Evolutionary conservation across 2,888 invertebrate genomes (phyloP).

Genomic region (Uloborus plumipes): DNA sequence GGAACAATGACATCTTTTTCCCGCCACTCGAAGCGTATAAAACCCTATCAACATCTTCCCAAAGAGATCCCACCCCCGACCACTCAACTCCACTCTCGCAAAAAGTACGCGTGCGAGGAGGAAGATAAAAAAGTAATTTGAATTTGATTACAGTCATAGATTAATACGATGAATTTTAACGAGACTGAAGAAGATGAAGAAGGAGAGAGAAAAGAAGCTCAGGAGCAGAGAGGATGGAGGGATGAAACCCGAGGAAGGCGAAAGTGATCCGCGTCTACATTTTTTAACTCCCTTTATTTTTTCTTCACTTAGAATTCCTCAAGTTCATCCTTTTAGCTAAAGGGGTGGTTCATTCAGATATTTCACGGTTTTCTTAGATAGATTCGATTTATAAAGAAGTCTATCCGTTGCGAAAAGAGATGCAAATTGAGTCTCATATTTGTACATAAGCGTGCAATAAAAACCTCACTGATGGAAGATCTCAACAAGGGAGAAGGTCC

Average conservation of each 20-base stretch:
- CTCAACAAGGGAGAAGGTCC: too few relatives aligned
- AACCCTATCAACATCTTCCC: slow-evolving; percentile 62
- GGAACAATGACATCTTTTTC: slow-evolving; percentile 63
- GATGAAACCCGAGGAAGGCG: slow-evolving; percentile 44
- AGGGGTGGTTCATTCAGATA: slow-evolving; percentile 43
- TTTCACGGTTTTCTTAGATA: too few relatives aligned
- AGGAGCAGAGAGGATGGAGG: slow-evolving; percentile 22
- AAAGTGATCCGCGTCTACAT: slow-evolving; percentile 45
- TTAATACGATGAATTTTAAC: slow-evolving; percentile 65
- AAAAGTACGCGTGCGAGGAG: neutral
- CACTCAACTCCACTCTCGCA: neutral
- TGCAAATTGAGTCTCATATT: too few relatives aligned
- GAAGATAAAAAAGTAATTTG: slow-evolving; percentile 60
- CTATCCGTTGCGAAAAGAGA: too few relatives aligned
- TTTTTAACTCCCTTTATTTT: slow-evolving; percentile 18
- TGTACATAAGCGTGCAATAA: too few relatives aligned
- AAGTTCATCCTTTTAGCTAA: slow-evolving; percentile 48
- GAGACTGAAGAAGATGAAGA: slow-evolving; percentile 10
- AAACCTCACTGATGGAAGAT: too few relatives aligned
- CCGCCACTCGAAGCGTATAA: slow-evolving; percentile 53
- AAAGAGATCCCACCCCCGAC: slow-evolving; percentile 16
- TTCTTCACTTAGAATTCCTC: slow-evolving; percentile 23
- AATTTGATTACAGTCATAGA: slow-evolving; percentile 65
- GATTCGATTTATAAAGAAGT: too few relatives aligned
- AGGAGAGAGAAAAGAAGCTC: slow-evolving; percentile 18